phyloP scores from a whole-genome alignment of 1,140 invertebrate species.

The Brachionus asplanchnoidis region DNA sequence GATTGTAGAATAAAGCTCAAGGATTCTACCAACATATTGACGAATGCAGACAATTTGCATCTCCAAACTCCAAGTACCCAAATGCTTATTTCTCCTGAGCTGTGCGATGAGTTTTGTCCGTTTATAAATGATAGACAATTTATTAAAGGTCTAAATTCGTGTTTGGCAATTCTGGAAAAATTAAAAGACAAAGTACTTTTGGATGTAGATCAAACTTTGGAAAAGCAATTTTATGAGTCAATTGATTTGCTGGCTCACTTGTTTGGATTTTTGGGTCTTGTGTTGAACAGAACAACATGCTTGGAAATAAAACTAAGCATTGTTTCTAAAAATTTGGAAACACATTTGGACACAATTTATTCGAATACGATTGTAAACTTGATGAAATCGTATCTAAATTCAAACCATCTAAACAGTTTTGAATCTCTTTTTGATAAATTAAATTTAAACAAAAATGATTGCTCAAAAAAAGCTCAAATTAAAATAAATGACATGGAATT shows the following conservation, averaged over 20 bases:
- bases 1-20: constrained; percentile 1
- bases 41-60: constrained; percentile 23
- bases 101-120: background rate
- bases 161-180: background rate
- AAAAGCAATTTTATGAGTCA: background rate
- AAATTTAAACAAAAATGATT: background rate
- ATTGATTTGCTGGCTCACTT: constrained; percentile 11
- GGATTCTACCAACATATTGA: background rate
- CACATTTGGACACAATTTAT: background rate
- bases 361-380: background rate
- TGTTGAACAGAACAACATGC: background rate
- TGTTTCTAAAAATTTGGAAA: background rate
- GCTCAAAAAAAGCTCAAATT: background rate
- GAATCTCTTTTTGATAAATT: background rate
- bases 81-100: background rate
- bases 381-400: constrained; percentile 24
- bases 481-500: background rate
- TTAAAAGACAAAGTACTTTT: background rate
- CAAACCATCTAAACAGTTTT: background rate
- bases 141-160: background rate
- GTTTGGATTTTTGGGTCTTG: background rate
- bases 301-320: background rate
- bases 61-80: constrained; percentile 15
- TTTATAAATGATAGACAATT: background rate
- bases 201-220: background rate